phyloP scores from a whole-genome alignment of 2,888 invertebrate genomes.

The Megaustenia siamemsis region DNA sequence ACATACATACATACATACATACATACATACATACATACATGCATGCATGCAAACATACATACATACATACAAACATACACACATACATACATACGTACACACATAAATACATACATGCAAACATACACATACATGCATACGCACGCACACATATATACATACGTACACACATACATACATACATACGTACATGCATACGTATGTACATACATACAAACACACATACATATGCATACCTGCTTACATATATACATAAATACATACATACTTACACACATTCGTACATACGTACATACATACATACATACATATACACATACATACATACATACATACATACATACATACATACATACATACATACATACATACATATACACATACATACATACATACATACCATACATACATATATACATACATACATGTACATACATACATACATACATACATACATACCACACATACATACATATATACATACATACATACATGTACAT shows the following conservation, averaged over 20 bases:
- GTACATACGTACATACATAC: not conserved
- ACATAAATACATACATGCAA: no score
- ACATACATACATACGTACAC: no score
- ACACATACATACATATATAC: no score
- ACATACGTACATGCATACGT: not conserved
- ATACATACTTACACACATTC: constrained; percentile 13
- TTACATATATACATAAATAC: no score
- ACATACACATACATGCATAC: no score
- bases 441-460: constrained; percentile 11
- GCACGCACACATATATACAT: constrained; percentile 2
- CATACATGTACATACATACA: constrained; percentile 31
- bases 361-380: not conserved
- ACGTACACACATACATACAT: constrained; percentile 25
- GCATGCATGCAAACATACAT: no score
- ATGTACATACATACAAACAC: no score
- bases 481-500: constrained; percentile 14
- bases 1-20: constrained; percentile 35
- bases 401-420: constrained; percentile 26
- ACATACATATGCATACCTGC: no score
- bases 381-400: not conserved
- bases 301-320: not conserved
- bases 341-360: no score
- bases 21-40: constrained; percentile 7
- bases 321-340: not conserved
- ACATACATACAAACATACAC: no score